Base-by-base conservation (phyloP, 2,888 invertebrate genomes). In the Bruchidius siliquastri region DNA sequence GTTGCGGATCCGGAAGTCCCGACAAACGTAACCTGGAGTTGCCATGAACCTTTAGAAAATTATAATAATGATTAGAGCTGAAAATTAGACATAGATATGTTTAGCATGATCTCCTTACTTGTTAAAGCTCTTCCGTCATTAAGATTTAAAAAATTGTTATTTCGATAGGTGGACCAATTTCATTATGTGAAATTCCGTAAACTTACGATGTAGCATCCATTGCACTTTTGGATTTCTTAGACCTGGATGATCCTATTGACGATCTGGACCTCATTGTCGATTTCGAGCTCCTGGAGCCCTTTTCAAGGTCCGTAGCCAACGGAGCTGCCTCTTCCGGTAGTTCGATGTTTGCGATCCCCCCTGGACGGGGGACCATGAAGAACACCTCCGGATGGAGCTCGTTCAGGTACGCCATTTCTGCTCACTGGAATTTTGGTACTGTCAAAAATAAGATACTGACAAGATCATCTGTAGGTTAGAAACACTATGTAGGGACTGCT, bases 311-410 rank as follows among this genome's bases (percentile, higher is more conserved):
- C 20, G 26, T 26, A 72, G 3, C 13, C 18, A 22, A 22, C 21
- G 21, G 72, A 68, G 20, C 20, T 6, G 67, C 72, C 10, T 22
- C 69, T 66, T 75, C 72, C n/a, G 74, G 75, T 8, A 75, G n/a
- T 20, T 75, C 74, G 20, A 76, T 76, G 26, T 76, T 75, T 20
- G 74, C 72, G 20, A 76, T 75, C 22, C 76, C 76, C 26, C 76
- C 76, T 2, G 76, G 74, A 68, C 76, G 21, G 13, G 76, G 76
- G 20, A 72, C 0, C 21, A 72, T 70, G 69, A 72, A 74, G 67
- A 76, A 76, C 26, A 76, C 20, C 69, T 76, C 76, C 3, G 76
- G 76, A 22, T 76, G 75, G 30, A 20, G 72, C 71, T 75, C 76
- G 68, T 74, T 72, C 22, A 76, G 67, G 69, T 76, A 74, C 6